A percentile compares a stretch with the other conserved stretches of the same genome.
These are phyloP conservation scores for Salticus scenicus DNA, from an alignment of 2,888 invertebrate species.

Conservation along the genomic window DNA sequence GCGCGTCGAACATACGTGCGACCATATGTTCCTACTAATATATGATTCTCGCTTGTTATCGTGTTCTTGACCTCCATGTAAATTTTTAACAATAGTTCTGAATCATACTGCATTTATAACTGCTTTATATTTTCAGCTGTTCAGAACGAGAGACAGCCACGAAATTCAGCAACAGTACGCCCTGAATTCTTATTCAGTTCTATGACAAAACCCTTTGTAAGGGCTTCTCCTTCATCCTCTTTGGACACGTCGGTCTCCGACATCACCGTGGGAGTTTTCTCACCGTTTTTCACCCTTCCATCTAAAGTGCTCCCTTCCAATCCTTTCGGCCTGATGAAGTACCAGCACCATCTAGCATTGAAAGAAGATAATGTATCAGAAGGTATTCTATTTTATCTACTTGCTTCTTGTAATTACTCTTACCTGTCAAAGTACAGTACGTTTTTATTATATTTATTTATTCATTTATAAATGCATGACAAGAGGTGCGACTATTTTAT, in stretches of 20 bases:
- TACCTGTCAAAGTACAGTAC: too few relatives aligned
- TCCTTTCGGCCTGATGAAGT: neutral
- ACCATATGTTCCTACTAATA: too few relatives aligned
- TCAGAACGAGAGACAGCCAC: conserved; percentile 98
- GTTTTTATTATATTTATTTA: too few relatives aligned
- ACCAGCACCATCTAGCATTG: neutral
- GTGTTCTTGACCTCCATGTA: too few relatives aligned
- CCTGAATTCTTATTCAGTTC: conserved; percentile 80
- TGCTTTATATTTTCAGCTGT: conserved; percentile 83
- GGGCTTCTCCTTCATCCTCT: neutral
- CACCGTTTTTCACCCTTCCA: conserved; percentile 74
- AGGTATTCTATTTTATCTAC: too few relatives aligned
- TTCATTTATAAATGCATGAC: too few relatives aligned
- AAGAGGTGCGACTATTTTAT: too few relatives aligned
- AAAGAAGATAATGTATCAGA: neutral
- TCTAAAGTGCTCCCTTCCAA: neutral
- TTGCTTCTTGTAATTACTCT: too few relatives aligned
- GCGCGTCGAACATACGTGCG: too few relatives aligned
- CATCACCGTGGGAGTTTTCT: conserved; percentile 91
- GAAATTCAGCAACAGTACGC: conserved; percentile 96
- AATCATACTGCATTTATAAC: too few relatives aligned
- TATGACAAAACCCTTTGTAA: neutral
- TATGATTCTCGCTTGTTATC: too few relatives aligned
- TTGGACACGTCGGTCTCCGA: conserved; percentile 77
- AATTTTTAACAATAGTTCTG: too few relatives aligned